Evolutionary conservation across 2,888 invertebrate genomes (phyloP), one percentile per base, ranked within the genome.

Genomic region (Hedya salicella): DNA sequence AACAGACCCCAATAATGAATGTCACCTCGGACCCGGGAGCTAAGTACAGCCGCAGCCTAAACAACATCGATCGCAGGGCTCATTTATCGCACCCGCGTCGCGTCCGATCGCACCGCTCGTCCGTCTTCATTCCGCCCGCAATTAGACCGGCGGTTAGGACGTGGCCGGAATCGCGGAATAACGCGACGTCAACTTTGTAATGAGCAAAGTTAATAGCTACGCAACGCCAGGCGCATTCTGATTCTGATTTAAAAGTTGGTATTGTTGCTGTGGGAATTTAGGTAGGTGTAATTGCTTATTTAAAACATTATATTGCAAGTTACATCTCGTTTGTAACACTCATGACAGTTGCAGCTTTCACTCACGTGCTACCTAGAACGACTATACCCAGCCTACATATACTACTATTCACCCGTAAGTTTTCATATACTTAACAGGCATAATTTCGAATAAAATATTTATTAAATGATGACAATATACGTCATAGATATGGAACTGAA

Each of bases 51-150:
- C 83, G 69, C 73, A 78, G 81, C 81, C 83, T 82, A 80, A 85
- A 82, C 82, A 81, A 78, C 86, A 82, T 81, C 79, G 83, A 81
- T 79, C 77, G 76, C 65, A 73, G 81, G 82, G 82, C 83, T 82
- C 89, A 82, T 87, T 86, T 85, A 82, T 86, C 85, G 84, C 78
- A 56, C 46, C 44, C 44, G 69, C 82, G 92, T 92, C 94, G 91
- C 89, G 90, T 85, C 93, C 94, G 91, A 94, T 93, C 93, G 93
- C 92, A 87, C 85, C 86, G 92, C 93, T 94, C 94, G 94, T 95
- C 94, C 93, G 93, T 95, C 95, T 95, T 95, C 94, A 94, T 94
- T 94, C 89, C 86, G 93, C 92, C 92, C 93, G 92, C 94, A 94
- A 94, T 94, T 94, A 94, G 94, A 94, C 93, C 94, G 94, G 93